Percentiles rank a stretch among this genome's conserved stretches.
These are phyloP conservation scores for Dicyrtomina minuta DNA, from an alignment of 2,888 invertebrate species.

Conservation along the genomic window DNA sequence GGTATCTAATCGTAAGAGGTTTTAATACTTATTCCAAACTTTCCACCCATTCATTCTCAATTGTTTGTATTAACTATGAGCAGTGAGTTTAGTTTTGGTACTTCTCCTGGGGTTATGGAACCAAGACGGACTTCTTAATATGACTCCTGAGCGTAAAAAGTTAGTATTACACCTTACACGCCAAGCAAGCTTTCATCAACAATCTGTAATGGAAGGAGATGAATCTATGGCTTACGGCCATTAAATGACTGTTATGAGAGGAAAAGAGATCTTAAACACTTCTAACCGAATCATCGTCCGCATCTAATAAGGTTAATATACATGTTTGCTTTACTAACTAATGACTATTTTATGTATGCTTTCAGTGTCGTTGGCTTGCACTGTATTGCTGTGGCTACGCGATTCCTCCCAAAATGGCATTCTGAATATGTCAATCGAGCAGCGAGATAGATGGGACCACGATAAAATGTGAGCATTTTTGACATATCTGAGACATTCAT, in stretches of 20 bases:
- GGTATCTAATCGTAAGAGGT: too few species aligned
- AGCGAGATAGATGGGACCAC: slow-evolving; percentile 60
- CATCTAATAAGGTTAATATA: slow-evolving; percentile 1
- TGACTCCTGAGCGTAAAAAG: slow-evolving; percentile 44
- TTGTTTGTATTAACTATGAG: not conserved
- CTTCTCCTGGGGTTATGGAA: slow-evolving; percentile 49
- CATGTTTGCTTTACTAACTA: slow-evolving; percentile 16
- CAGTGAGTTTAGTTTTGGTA: slow-evolving; percentile 50
- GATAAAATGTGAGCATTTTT: slow-evolving; percentile 56
- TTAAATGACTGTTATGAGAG: slow-evolving; percentile 4
- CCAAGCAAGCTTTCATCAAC: slow-evolving; percentile 31
- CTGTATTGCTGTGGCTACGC: slow-evolving; percentile 70
- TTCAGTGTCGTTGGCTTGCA: slow-evolving; percentile 72
- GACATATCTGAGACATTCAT: not conserved
- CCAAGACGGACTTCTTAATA: slow-evolving; percentile 45
- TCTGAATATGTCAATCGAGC: slow-evolving; percentile 71
- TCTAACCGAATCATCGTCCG: slow-evolving; percentile 4
- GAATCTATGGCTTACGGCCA: slow-evolving; percentile 24
- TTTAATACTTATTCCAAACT: too few species aligned
- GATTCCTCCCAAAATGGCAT: slow-evolving; percentile 70
- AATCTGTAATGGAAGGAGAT: slow-evolving; percentile 34
- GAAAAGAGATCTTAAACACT: not conserved
- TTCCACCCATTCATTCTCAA: too few species aligned
- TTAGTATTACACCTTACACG: slow-evolving; percentile 42
- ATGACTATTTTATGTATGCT: slow-evolving; percentile 42